phyloP scores from a whole-genome alignment of 2,888 invertebrate genomes.

The Tenthredo distinguenda region DNA sequence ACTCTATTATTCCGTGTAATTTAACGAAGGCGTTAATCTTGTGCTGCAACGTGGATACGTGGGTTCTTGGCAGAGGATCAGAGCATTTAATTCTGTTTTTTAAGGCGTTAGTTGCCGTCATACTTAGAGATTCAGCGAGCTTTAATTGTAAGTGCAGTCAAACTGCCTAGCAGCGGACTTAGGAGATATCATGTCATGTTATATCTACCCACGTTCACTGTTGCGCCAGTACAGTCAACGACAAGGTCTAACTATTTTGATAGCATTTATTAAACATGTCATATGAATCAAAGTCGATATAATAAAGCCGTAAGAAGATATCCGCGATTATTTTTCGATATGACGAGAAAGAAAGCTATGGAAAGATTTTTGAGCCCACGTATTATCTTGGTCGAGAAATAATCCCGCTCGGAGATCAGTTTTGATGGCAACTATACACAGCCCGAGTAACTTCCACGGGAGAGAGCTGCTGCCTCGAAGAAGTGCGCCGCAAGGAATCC shows the following conservation, averaged over 20 bases:
- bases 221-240: conserved; percentile 37
- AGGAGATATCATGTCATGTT: conserved; percentile 39
- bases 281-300: background rate
- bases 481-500: conserved; percentile 47
- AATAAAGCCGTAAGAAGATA: background rate
- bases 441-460: background rate
- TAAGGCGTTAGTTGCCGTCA: conserved; percentile 27
- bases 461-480: conserved; percentile 34
- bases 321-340: background rate
- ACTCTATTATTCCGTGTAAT: background rate
- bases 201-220: conserved; percentile 44
- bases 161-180: conserved; percentile 10
- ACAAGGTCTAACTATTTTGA: background rate
- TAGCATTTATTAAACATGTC: background rate
- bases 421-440: conserved; percentile 13
- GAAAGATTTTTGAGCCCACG: background rate
- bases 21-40: conserved; percentile 41
- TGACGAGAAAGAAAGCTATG: background rate
- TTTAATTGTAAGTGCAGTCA: conserved; percentile 48
- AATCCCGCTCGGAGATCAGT: background rate
- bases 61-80: conserved; percentile 10
- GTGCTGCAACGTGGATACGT: conserved; percentile 29
- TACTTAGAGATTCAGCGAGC: conserved; percentile 33
- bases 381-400: background rate
- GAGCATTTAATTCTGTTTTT: conserved; percentile 18